Base-by-base conservation (phyloP, 2,888 invertebrate species). In the Mythimna lalbum region DNA sequence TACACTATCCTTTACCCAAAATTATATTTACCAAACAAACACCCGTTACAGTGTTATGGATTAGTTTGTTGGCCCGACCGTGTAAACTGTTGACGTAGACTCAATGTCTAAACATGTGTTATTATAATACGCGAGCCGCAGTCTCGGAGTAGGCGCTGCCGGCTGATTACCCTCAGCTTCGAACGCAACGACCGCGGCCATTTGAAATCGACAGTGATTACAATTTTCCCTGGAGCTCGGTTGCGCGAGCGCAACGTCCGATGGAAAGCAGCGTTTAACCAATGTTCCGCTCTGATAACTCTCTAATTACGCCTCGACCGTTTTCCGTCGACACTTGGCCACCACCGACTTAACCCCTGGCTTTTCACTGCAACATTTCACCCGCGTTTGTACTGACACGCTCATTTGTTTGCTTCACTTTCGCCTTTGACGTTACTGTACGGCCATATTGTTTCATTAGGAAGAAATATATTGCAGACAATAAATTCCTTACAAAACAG, bases 141-240 rank as follows among this genome's bases (percentile, higher is more conserved):
- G 63, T 68, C 67, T 70, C 62, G 64, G 69, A 73, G 61, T 77
- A 60, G 49, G 57, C 64, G 53, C 73, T 70, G 53, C 71, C 59
- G 77, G 55, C 76, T 90, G 91, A 90, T 90, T 91, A 90, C 89
- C 89, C 87, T 90, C 88, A 87, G 89, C 90, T 90, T 90, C 89
- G 88, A 90, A 91, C 88, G 92, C 91, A 92, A 88, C 86, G 87
- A 91, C 91, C 91, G 91, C 92, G 89, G 91, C 90, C 89, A 89
- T 93, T 94, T 92, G 95, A 95, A 96, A 96, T 95, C 95, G 95
- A 95, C 94, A 96, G 95, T 96, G 95, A 94, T 95, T 95, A 93
- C 94, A 93, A 95, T 94, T 95, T 95, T 94, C 95, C 95, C 95
- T 94, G 92, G 92, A 92, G 92, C 92, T 90, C 89, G 90, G 89